Evolutionary conservation across 2,888 invertebrate species (phyloP).

Genomic region (Tubulanus polymorphus): DNA sequence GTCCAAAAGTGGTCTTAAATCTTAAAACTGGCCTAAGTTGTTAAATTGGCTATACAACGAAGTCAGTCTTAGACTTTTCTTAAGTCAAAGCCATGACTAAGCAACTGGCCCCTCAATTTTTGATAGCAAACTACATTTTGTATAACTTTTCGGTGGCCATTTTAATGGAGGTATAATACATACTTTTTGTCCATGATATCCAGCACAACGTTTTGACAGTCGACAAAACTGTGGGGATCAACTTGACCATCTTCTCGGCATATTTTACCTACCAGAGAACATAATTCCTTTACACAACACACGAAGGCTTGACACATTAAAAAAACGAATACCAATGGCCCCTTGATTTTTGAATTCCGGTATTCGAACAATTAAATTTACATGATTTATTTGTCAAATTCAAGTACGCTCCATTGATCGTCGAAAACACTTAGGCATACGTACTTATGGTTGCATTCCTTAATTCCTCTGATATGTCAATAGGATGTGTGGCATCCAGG

Average conservation of each 20-base stretch:
- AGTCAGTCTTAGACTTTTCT: no score
- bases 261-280: conserved; percentile 64
- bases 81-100: no score
- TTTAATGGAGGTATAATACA: conserved; percentile 31
- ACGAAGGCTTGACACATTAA: no score
- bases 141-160: no score
- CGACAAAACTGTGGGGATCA: conserved; percentile 68
- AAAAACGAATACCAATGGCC: neutral
- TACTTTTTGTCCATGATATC: conserved; percentile 67
- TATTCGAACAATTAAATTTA: neutral
- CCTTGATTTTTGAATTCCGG: no score
- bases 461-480: conserved; percentile 51
- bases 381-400: neutral
- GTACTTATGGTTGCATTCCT: conserved; percentile 52
- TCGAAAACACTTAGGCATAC: conserved; percentile 20
- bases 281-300: neutral
- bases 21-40: no score
- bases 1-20: no score
- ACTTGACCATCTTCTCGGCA: conserved; percentile 65
- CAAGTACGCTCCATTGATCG: neutral
- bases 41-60: no score
- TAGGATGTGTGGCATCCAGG: conserved; percentile 61
- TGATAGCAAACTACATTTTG: no score
- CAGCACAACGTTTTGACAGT: conserved; percentile 68
- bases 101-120: no score